Conservation (phyloP, 2,797 vertebrate genomes). For the Pangasius djambal region DNA sequence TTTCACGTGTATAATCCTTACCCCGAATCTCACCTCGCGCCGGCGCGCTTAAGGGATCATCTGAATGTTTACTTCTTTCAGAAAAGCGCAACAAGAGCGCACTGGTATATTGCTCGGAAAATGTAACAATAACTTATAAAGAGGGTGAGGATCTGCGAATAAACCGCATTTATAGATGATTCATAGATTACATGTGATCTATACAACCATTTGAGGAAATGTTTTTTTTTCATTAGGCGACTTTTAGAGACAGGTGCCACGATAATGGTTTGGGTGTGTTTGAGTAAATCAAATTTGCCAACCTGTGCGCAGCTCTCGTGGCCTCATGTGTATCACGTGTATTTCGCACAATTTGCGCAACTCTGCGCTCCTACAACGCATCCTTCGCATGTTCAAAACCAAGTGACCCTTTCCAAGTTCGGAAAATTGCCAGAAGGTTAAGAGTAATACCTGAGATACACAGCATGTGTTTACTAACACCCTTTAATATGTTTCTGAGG, state of each 20-base stretch:
- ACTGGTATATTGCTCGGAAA: background rate
- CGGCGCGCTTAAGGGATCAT: slow-evolving; percentile 44
- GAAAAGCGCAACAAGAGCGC: slow-evolving; percentile 45
- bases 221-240: background rate
- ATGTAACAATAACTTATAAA: background rate
- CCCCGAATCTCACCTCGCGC: background rate
- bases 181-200: background rate
- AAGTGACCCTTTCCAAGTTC: background rate
- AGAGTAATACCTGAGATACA: background rate
- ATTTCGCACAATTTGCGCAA: background rate
- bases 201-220: background rate
- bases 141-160: background rate
- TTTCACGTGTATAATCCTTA: background rate
- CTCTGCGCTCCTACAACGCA: background rate
- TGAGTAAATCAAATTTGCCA: background rate
- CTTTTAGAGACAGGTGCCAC: too few species aligned
- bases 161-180: too few species aligned
- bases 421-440: slow-evolving; percentile 15
- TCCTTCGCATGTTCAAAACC: slow-evolving; percentile 11
- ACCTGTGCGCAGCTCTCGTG: background rate
- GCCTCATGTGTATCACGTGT: background rate
- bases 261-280: background rate
- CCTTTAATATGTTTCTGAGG: background rate
- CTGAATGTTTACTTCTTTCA: slow-evolving; percentile 26
- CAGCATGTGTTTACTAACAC: background rate